Evolutionary conservation across 2,113 vertebrate genomes (phyloP), one percentile per base, ranked within the genome.

Genomic region (Astatotilapia flaviijosephi): DNA sequence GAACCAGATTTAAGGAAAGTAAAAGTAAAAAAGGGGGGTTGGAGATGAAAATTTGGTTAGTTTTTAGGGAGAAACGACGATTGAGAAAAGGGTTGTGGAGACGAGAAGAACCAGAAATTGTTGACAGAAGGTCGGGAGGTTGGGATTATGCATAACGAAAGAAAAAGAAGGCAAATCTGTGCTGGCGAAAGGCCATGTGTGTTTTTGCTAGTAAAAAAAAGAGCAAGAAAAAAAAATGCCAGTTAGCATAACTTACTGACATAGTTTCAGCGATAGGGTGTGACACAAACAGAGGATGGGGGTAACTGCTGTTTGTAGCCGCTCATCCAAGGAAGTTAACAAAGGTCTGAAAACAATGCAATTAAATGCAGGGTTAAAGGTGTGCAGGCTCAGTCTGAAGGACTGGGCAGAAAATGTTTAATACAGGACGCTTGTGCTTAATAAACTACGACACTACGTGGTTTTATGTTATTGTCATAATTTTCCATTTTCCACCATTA

Each of bases 261-360:
- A 31, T 49, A 9, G 33, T 73, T 84, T 56, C 42, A 56, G 4
- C 2, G 2, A 13, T 47, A 7, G 23, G 40, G 23, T n/a, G 12
- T 14, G 28, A 47, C 68, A 17, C 23, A 75, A 73, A 13, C 37
- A 70, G 65, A 23, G 65, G 37, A 70, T 70, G 37, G 37, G 65
- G 68, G 21, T 45, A 73, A 73, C 68, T 17, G 21, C 40, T 45
- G 40, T 73, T 45, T 26, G 14, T 42, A 73, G 13, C 14, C 14
- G 3, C 68, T 73, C 12, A 45, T 45, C 40, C 40, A 45, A 73
- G 14, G 21, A 56, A 82, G 73, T 83, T 33, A 79, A 40, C 37
- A 83, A 88, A 86, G 60, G 77, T 81, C 86, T 31, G 21, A 58
- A 85, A 89, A 87, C 89, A 90, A 14, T 84, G 91, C 10, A 33